Evolutionary conservation across 1,140 invertebrate genomes (phyloP).

Genomic region (Drosophila kurseongensis): DNA sequence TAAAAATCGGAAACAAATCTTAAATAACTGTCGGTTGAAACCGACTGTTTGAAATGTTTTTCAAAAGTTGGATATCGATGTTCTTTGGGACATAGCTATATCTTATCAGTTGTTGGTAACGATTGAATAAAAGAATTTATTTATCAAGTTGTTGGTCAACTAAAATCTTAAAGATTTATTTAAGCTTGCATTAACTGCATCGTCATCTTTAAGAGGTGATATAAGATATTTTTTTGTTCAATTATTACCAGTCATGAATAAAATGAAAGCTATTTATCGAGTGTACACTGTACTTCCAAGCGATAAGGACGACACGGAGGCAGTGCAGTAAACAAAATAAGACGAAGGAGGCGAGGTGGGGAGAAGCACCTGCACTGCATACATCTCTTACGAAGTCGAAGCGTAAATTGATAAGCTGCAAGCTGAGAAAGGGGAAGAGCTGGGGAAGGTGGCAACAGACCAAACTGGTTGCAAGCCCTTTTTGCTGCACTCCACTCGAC

Average conservation of each 20-base stretch:
- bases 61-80: too few relatives aligned
- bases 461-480: conserved; percentile 49
- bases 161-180: too few relatives aligned
- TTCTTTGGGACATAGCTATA: too few relatives aligned
- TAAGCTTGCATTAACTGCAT: too few relatives aligned
- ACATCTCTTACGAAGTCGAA: conserved; percentile 40
- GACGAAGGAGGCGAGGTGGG: conserved; percentile 2
- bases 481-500: conserved; percentile 19
- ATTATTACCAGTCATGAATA: neutral
- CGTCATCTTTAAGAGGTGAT: too few relatives aligned
- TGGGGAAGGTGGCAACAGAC: conserved; percentile 6
- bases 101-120: too few relatives aligned
- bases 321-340: conserved; percentile 3
- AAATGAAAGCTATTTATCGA: neutral
- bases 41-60: too few relatives aligned
- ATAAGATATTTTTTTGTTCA: too few relatives aligned
- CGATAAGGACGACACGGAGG: conserved; percentile 7
- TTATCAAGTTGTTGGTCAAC: too few relatives aligned
- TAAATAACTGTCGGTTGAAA: too few relatives aligned
- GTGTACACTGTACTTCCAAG: neutral
- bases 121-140: too few relatives aligned
- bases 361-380: conserved; percentile 33
- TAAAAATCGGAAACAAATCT: too few relatives aligned
- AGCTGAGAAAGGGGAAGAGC: conserved; percentile 6
- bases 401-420: conserved; percentile 80